Percentiles rank a stretch among this genome's conserved stretches.
These are phyloP conservation scores for Melanostigma gelatinosum DNA, from an alignment of 2,113 vertebrate genomes.

Conservation along the genomic window DNA sequence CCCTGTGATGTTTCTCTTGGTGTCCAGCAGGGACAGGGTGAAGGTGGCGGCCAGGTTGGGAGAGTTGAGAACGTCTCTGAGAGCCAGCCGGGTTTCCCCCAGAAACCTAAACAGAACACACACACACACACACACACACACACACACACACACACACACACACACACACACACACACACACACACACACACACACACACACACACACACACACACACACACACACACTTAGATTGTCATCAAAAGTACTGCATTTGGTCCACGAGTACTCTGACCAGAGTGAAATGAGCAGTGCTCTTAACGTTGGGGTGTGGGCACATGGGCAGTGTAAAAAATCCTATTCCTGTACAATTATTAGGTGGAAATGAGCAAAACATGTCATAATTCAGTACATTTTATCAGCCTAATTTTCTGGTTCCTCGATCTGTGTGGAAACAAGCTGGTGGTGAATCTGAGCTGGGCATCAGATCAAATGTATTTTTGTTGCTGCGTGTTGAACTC, in stretches of 20 bases:
- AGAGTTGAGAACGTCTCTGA: slow-evolving; percentile 88
- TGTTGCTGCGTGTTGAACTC: too few species aligned
- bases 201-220: neutral
- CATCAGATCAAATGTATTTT: too few species aligned
- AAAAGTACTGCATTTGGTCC: neutral
- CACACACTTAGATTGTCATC: neutral
- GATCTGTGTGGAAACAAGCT: too few species aligned
- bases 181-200: neutral
- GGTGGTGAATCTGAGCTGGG: too few species aligned
- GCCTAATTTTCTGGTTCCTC: too few species aligned
- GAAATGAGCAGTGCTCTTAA: too few species aligned
- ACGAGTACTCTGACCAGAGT: neutral
- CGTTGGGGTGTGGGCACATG: too few species aligned
- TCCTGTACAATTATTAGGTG: neutral
- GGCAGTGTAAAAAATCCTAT: neutral
- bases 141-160: too few species aligned
- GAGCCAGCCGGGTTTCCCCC: slow-evolving; percentile 87
- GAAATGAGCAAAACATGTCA: too few species aligned
- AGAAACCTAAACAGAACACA: slow-evolving; percentile 85
- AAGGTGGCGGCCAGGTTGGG: slow-evolving; percentile 89
- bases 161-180: neutral
- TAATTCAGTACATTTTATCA: too few species aligned
- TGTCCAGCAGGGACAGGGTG: slow-evolving; percentile 88
- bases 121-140: neutral
- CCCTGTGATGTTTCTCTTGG: slow-evolving; percentile 91